Percentiles rank a stretch among this genome's conserved stretches.
phyloP scores from a whole-genome alignment of 2,888 invertebrate species.

The Lepas anatifera region DNA sequence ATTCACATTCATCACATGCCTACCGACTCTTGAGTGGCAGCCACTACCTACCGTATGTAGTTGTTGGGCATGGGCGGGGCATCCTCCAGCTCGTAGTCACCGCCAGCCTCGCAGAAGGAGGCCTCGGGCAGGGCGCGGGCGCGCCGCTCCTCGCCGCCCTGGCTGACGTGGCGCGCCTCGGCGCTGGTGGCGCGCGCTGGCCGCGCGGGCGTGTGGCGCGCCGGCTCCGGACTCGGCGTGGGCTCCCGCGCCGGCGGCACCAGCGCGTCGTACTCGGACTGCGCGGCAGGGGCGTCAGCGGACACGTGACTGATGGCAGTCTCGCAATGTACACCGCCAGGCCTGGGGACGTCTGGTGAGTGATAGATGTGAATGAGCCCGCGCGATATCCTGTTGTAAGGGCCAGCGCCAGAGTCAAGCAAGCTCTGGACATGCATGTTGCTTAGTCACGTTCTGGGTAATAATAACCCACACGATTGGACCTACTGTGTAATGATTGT shows the following conservation, averaged over 20 bases:
- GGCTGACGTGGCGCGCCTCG: neutral
- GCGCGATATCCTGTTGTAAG: too few species aligned
- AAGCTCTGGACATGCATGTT: too few species aligned
- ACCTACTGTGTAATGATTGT: too few species aligned
- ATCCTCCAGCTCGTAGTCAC: slow-evolving; percentile 65
- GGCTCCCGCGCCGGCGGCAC: neutral
- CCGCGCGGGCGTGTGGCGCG: neutral
- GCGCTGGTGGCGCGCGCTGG: slow-evolving; percentile 1
- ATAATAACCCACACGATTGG: too few species aligned
- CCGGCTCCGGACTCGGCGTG: neutral
- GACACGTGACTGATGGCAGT: too few species aligned
- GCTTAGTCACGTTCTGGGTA: too few species aligned
- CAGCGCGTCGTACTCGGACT: slow-evolving; percentile 8
- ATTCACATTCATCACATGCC: too few species aligned
- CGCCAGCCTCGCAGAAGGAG: slow-evolving; percentile 53
- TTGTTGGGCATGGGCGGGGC: slow-evolving; percentile 75
- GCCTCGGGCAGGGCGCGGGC: slow-evolving; percentile 52
- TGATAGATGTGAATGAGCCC: too few species aligned
- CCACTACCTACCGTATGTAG: slow-evolving; percentile 48
- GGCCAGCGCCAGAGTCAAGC: too few species aligned
- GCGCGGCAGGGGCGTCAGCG: neutral
- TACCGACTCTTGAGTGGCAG: too few species aligned
- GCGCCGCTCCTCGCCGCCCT: slow-evolving; percentile 25
- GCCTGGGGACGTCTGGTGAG: too few species aligned
- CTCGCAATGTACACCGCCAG: too few species aligned